Percentiles rank a stretch among this genome's conserved stretches.
Conservation (phyloP, 64 coral and sea anemone genomes). For the Porites australiensis region DNA sequence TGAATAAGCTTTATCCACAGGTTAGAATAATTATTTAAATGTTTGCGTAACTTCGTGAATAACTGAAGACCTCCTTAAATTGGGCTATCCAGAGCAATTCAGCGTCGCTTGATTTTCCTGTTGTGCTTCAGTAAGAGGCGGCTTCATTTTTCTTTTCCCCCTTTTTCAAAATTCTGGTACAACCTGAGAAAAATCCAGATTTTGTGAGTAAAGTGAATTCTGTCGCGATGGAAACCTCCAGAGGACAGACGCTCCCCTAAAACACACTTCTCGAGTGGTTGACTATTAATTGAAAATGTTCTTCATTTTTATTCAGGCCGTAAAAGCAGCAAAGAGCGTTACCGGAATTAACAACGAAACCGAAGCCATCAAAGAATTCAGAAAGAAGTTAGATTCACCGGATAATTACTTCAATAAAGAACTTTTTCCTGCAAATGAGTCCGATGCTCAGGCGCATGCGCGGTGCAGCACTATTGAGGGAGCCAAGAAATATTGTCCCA, state of each 20-base stretch:
- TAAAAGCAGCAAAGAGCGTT: constrained; percentile 48
- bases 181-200: too few relatives aligned
- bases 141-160: too few relatives aligned
- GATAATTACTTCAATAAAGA: constrained; percentile 76
- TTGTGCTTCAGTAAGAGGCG: too few relatives aligned
- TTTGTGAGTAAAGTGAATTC: too few relatives aligned
- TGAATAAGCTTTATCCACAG: constrained; percentile 55
- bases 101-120: too few relatives aligned
- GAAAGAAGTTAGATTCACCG: constrained; percentile 45
- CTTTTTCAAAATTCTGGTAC: too few relatives aligned
- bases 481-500: constrained; percentile 81
- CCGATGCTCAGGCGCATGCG: constrained; percentile 65
- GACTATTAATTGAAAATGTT: too few relatives aligned
- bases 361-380: constrained; percentile 60
- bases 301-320: constrained; percentile 19
- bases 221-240: too few relatives aligned
- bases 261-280: too few relatives aligned
- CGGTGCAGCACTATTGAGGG: constrained; percentile 52
- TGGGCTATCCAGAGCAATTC: too few relatives aligned
- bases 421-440: constrained; percentile 76
- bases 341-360: constrained; percentile 55
- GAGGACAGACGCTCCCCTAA: too few relatives aligned
- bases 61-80: too few relatives aligned
- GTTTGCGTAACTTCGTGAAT: not conserved
- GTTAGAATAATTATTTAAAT: not conserved